Evolutionary conservation across 2,113 vertebrate genomes (phyloP), one percentile per base, ranked within the genome.

Genomic region (Sprattus sprattus): DNA sequence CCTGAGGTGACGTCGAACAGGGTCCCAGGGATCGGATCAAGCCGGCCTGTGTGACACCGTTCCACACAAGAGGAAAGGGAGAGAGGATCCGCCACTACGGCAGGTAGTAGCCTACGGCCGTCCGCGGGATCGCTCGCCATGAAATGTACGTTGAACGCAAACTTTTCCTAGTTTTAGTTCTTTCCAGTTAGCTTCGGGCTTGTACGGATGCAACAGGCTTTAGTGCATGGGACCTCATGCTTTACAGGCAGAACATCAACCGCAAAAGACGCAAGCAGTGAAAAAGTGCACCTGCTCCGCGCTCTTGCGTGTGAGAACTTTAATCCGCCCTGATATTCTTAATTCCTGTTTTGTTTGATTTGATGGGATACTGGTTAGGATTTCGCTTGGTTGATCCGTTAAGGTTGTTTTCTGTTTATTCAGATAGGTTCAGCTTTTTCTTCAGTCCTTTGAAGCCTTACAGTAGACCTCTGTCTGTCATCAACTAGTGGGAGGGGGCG

Each of bases 11-110:
- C 88, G 82, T 87, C 32, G 52, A 22, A n/a, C 81, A 54, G 84
- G 86, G 57, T 85, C 85, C 83, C 60, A 28, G 78, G 81, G 86
- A 88, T 81, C 81, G 83, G 83, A 89, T 85, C 82, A 81, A 60
- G 83, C 50, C 78, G 81, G 54, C 25, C 83, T 84, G 85, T 83
- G 84, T 88, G 87, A 87, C 88, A 87, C 52, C 22, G 84, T 81
- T 85, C 86, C 50, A 85, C 82, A 54, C 84, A 52, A 46, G 84
- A 82, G 71, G 49, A 82, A 39, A 85, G 75, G 45, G 84, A 83
- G 71, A 80, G 82, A 81, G 86, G 85, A 85, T 44, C 83, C 45
- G 82, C 82, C 46, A 85, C 81, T 80, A 83, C 84, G 81, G 81
- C 86, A 90, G 86, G 88, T 87, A 85, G 86, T 32, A 85, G 10